phyloP scores from a whole-genome alignment of 1,140 invertebrate genomes.

The Condylostylus longicornis region DNA sequence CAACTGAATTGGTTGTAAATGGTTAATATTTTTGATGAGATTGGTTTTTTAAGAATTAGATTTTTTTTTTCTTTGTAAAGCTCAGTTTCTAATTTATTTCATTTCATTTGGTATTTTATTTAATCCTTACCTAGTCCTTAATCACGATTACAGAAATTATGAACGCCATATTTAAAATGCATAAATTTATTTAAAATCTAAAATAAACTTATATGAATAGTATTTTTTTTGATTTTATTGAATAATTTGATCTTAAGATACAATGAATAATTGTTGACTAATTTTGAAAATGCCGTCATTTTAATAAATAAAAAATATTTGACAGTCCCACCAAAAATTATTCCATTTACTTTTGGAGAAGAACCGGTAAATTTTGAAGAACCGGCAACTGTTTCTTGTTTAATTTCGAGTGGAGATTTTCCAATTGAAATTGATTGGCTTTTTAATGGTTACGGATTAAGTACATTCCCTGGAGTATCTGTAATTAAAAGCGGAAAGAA shows the following conservation, averaged over 20 bases:
- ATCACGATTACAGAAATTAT: too few relatives aligned
- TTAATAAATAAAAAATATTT: not conserved
- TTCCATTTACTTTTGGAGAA: slow-evolving; percentile 38
- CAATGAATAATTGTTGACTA: too few relatives aligned
- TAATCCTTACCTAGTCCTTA: not conserved
- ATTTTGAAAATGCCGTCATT: too few relatives aligned
- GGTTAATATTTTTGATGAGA: slow-evolving; percentile 7
- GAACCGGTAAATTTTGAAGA: slow-evolving; percentile 51
- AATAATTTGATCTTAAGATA: too few relatives aligned
- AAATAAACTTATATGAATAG: too few relatives aligned
- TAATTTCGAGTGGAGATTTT: slow-evolving; percentile 50
- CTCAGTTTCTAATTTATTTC: too few relatives aligned
- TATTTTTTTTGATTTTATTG: too few relatives aligned
- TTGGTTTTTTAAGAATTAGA: too few relatives aligned
- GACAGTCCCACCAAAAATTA: slow-evolving; percentile 49
- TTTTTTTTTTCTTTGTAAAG: too few relatives aligned
- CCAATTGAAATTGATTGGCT: slow-evolving; percentile 50
- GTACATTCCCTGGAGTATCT: slow-evolving; percentile 37
- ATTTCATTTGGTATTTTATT: not conserved
- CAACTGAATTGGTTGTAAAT: slow-evolving; percentile 7
- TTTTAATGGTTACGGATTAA: slow-evolving; percentile 5
- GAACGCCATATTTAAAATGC: too few relatives aligned
- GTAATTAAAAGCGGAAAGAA: slow-evolving; percentile 46
- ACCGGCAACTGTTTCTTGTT: slow-evolving; percentile 53
- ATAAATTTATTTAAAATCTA: too few relatives aligned